Evolutionary conservation across 2,888 invertebrate species (phyloP).

Genomic region (Apamea sordens): DNA sequence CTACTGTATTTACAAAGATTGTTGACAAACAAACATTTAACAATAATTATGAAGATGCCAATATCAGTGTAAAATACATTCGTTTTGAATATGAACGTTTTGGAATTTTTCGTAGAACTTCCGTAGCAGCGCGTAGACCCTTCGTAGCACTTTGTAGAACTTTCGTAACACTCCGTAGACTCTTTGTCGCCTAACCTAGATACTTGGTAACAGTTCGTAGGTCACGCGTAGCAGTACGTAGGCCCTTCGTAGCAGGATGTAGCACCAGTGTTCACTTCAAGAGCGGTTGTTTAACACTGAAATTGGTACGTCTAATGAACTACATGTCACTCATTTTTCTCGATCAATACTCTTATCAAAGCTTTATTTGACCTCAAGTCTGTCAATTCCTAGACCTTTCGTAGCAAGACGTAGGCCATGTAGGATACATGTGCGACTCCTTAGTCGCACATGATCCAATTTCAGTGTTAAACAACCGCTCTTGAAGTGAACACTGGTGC

Average conservation of each 20-base stretch:
- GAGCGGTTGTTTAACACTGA: no score
- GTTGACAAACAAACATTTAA: not conserved
- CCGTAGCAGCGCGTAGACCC: not conserved
- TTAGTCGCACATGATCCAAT: not conserved
- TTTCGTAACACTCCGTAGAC: not conserved
- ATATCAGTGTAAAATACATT: not conserved
- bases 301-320: conserved; percentile 1
- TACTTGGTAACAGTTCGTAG: not conserved
- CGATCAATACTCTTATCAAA: not conserved
- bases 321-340: not conserved
- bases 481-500: not conserved
- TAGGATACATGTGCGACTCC: no score
- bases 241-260: not conserved
- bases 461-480: no score
- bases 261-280: not conserved
- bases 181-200: not conserved
- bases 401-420: not conserved
- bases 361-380: not conserved
- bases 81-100: not conserved
- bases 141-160: not conserved
- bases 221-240: not conserved
- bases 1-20: no score
- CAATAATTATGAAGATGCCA: not conserved
- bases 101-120: no score
- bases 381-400: not conserved